Percentiles rank a stretch among this genome's conserved stretches.
Conservation (phyloP, 2,113 vertebrate species). For the Eptesicus fuscus region DNA sequence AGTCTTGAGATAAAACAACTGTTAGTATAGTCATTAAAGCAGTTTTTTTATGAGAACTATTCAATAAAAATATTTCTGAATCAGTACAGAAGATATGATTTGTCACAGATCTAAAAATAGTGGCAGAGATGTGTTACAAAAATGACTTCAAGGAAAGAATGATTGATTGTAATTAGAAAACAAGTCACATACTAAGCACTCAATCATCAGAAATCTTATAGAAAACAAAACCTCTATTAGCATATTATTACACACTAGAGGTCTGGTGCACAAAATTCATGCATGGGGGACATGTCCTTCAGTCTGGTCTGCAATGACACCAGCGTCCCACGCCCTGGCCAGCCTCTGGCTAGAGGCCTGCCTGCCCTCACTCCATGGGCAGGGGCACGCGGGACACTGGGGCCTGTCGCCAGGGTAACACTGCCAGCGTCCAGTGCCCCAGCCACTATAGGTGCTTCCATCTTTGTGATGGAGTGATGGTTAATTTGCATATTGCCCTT, state of each 20-base stretch:
- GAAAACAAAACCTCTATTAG: constrained; percentile 53
- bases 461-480: too few species aligned
- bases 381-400: too few species aligned
- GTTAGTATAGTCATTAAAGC: constrained; percentile 9
- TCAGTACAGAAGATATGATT: constrained; percentile 33
- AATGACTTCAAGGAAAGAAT: constrained; percentile 66
- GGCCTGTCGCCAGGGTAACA: too few species aligned
- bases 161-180: constrained; percentile 75
- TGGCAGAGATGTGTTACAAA: constrained; percentile 34
- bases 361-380: too few species aligned
- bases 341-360: too few species aligned
- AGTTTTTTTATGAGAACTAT: constrained; percentile 29
- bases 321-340: too few species aligned
- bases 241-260: constrained; percentile 54
- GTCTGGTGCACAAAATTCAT: too few species aligned
- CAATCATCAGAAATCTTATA: constrained; percentile 68
- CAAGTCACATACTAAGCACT: constrained; percentile 65
- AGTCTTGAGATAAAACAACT: neutral
- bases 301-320: too few species aligned
- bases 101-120: constrained; percentile 61
- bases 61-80: constrained; percentile 55
- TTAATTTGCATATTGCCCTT: too few species aligned
- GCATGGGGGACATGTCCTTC: too few species aligned
- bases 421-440: too few species aligned
- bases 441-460: too few species aligned